Percentiles rank a stretch among this genome's conserved stretches.
Evolutionary conservation across 2,113 vertebrate species (phyloP).

Genomic region (Colaptes auratus): DNA sequence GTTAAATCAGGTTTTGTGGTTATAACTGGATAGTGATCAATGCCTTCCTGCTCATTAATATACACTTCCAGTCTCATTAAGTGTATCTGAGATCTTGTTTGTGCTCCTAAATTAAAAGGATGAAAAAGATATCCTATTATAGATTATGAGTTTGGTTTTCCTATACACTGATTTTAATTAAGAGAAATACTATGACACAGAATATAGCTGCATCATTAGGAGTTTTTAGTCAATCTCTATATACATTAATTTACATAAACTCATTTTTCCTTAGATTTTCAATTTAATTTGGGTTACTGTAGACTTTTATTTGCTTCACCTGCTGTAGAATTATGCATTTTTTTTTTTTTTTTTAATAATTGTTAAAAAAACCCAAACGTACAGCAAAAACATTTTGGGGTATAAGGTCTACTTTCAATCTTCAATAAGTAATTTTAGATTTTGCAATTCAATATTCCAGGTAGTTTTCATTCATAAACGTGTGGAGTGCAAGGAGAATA

Average conservation of each 20-base stretch:
- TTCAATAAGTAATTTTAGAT: neutral
- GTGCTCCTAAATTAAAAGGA: neutral
- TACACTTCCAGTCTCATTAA: neutral
- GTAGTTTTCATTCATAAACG: neutral
- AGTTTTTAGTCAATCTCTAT: neutral
- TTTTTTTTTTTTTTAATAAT: neutral
- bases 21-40: neutral
- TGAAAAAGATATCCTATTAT: neutral
- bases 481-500: neutral
- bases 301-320: neutral
- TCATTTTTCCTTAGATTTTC: neutral
- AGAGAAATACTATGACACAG: neutral
- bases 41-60: neutral
- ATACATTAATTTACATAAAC: neutral
- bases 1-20: neutral
- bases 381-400: neutral
- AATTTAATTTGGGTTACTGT: neutral
- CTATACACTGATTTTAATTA: neutral
- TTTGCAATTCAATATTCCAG: neutral
- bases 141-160: neutral
- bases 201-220: neutral
- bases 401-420: neutral
- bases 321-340: neutral
- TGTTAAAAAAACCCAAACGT: neutral
- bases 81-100: neutral